phyloP scores from a whole-genome alignment of 2,113 vertebrate genomes.

The Catharus bicknelli region DNA sequence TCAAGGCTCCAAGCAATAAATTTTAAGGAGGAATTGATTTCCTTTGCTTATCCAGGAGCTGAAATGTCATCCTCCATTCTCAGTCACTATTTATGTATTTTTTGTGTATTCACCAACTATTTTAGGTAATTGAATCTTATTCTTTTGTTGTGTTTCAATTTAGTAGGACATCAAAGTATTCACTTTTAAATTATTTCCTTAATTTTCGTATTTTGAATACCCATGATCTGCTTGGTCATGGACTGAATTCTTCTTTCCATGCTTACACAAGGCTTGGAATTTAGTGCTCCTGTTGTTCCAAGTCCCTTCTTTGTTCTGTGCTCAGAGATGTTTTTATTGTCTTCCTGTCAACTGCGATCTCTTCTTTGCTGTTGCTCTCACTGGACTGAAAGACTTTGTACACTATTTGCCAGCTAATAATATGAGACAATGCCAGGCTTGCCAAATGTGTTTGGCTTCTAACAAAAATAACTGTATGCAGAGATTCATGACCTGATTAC shows the following conservation, averaged over 20 bases:
- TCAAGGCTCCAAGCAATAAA: neutral
- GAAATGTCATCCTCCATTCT: neutral
- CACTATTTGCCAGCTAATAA: constrained; percentile 15
- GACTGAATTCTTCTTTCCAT: neutral
- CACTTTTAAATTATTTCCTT: neutral
- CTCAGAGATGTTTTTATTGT: constrained; percentile 13
- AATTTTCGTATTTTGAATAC: neutral
- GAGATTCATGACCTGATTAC: constrained; percentile 15
- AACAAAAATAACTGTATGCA: constrained; percentile 1
- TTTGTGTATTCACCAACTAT: neutral
- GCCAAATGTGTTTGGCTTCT: constrained; percentile 8
- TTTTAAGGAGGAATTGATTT: neutral
- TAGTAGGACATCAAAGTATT: neutral
- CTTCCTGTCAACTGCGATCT: neutral
- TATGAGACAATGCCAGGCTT: neutral
- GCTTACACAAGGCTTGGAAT: neutral
- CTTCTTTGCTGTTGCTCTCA: neutral
- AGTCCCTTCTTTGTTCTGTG: neutral
- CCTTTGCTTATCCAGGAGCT: neutral
- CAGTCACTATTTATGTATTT: neutral
- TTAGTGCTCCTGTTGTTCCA: neutral
- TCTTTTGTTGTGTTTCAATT: neutral
- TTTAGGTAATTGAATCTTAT: neutral
- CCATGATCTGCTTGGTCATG: neutral
- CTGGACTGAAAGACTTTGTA: neutral